Evolutionary conservation across 2,888 invertebrate genomes (phyloP).

Genomic region (Eupithecia pulchellata): DNA sequence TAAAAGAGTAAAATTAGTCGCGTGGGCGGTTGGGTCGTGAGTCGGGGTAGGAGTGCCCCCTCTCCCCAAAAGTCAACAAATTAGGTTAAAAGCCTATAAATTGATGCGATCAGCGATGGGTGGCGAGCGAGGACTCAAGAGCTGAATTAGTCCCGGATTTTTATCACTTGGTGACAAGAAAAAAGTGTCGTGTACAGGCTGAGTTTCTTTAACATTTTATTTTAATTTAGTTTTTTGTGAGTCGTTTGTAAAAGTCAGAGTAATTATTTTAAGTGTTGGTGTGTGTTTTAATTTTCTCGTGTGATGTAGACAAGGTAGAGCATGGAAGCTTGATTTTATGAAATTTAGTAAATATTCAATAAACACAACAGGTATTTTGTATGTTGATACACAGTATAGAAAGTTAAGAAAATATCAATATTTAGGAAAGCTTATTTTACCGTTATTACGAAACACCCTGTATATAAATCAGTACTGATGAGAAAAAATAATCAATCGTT

Average conservation of each 20-base stretch:
- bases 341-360: not conserved
- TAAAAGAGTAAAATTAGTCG: conserved; percentile 56
- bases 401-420: not conserved
- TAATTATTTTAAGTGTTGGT: not conserved
- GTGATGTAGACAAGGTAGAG: not conserved
- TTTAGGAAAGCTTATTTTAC: conserved; percentile 11
- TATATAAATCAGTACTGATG: conserved; percentile 66
- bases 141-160: conserved; percentile 80
- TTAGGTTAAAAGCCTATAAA: conserved; percentile 85
- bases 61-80: conserved; percentile 70
- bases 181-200: conserved; percentile 68
- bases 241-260: not conserved
- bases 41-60: conserved; percentile 61
- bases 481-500: conserved; percentile 83
- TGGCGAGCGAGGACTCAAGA: conserved; percentile 73
- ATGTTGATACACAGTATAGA: not conserved
- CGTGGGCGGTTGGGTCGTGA: conserved; percentile 62
- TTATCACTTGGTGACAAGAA: conserved; percentile 81
- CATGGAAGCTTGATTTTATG: not conserved
- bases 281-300: not conserved
- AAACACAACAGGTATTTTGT: not conserved
- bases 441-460: conserved; percentile 57
- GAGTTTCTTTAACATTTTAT: conserved; percentile 35
- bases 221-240: not conserved
- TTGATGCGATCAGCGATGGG: conserved; percentile 80